Evolutionary conservation across 92 coral and sea anemone genomes (phyloP).

Genomic region (Paragorgia papillata): DNA sequence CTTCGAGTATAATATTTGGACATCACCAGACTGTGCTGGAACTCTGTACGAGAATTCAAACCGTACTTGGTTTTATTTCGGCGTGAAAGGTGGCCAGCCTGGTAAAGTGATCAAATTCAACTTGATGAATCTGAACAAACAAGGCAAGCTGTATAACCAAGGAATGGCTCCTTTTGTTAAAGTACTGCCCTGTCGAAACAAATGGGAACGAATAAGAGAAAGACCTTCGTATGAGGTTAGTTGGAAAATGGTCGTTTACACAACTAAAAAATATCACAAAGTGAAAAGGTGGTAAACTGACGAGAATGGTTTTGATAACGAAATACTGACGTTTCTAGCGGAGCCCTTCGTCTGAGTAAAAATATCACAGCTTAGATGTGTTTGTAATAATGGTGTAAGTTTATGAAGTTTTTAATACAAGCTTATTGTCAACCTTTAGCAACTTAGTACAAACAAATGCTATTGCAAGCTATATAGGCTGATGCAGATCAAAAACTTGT

Average conservation of each 20-base stretch:
- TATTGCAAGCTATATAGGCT: too few species aligned
- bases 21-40: constrained; percentile 95
- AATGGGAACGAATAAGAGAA: constrained; percentile 95
- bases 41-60: constrained; percentile 79
- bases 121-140: constrained; percentile 91
- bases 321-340: too few species aligned
- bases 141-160: constrained; percentile 88
- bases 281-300: too few species aligned
- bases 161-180: constrained; percentile 95
- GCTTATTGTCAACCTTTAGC: too few species aligned
- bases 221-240: constrained; percentile 84
- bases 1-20: constrained; percentile 93
- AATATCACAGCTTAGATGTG: too few species aligned
- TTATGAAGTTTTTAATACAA: too few species aligned
- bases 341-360: too few species aligned
- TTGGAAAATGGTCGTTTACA: background rate
- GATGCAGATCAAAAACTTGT: too few species aligned
- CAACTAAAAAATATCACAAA: too few species aligned
- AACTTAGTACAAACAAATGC: too few species aligned
- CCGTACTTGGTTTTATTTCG: constrained; percentile 97
- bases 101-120: constrained; percentile 82
- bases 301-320: too few species aligned
- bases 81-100: constrained; percentile 83
- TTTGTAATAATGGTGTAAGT: too few species aligned
- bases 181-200: constrained; percentile 74